Evolutionary conservation across 2,113 vertebrate species (phyloP), one percentile per base, ranked within the genome.

Genomic region (Psettodes erumei): DNA sequence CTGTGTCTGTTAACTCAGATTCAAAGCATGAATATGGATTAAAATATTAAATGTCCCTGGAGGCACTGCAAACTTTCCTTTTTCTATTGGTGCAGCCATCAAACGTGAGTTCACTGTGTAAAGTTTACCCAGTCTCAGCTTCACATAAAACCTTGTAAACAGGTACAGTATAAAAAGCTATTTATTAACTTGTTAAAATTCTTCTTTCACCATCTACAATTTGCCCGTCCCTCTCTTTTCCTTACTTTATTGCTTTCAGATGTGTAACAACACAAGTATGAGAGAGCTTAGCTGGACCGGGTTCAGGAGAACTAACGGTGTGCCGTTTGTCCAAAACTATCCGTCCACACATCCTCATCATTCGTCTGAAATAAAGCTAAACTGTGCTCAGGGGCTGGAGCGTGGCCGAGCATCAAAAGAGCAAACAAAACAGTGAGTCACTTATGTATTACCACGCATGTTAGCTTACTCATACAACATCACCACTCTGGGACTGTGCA

Each of bases 161-260:
- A 77, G 45, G 70, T 72, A 63, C 58, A 75, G 65, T 37, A 62
- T 78, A 48, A 73, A 78, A 83, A 38, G 28, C 12, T 25, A 25
- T 80, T 83, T 70, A 70, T 56, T 25, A 69, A 75, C 63, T 73
- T 61, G 64, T 90, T 88, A 77, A 88, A 84, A 85, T 83, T 86
- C 67, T 81, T 81, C 32, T 59, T 83, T 86, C 55, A 67, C 43
- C 28, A 70, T 84, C 27, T 66, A 33, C 43, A 66, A 71, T 63
- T 51, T 68, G 65, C 69, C 28, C 13, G 30, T 65, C 63, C 32
- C 9, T 37, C 50, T 86, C 25, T 75, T 42, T 68, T 77, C 43
- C 54, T 76, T 42, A 15, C 75, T 71, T 73, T 83, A 86, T 74
- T 83, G 71, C 71, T 86, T 84, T 86, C 77, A 88, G 83, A 88